These are phyloP conservation scores for Phenacoccus solenopsis DNA, from an alignment of 1,140 invertebrate species.

Conservation along the genomic window DNA sequence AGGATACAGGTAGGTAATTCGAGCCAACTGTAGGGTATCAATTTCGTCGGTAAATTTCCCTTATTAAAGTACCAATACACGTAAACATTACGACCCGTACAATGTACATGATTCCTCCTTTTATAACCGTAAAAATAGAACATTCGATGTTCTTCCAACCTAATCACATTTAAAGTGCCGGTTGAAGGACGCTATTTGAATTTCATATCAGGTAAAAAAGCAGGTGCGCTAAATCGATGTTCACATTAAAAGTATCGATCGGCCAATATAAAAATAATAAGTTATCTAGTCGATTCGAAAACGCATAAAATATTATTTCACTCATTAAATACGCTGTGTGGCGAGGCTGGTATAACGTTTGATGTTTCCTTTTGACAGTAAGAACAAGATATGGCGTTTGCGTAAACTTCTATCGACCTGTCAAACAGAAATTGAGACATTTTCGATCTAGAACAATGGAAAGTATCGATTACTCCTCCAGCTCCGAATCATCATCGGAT, in stretches of 20 bases:
- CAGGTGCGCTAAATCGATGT: no score
- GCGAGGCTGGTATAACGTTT: background rate
- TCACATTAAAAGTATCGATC: background rate
- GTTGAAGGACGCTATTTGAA: no score
- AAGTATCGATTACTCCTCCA: conserved; percentile 3
- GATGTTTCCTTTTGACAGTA: conserved; percentile 36
- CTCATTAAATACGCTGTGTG: background rate
- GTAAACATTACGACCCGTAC: no score
- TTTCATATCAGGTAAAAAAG: no score
- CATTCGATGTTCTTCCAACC: no score
- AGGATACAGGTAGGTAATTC: conserved; percentile 70
- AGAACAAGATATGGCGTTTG: conserved; percentile 90
- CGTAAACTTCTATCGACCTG: conserved; percentile 93
- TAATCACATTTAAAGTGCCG: no score
- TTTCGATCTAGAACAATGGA: background rate
- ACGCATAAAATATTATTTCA: background rate
- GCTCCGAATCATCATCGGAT: conserved; percentile 6
- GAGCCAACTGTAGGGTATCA: no score
- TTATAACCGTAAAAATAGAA: no score
- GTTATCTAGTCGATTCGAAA: no score
- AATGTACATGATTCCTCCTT: no score
- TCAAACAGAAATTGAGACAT: conserved; percentile 39
- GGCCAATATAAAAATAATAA: background rate
- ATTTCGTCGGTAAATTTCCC: no score
- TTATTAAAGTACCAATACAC: no score